phyloP scores from a whole-genome alignment of 2,797 vertebrate genomes.

The Rhynchotus rufescens region DNA sequence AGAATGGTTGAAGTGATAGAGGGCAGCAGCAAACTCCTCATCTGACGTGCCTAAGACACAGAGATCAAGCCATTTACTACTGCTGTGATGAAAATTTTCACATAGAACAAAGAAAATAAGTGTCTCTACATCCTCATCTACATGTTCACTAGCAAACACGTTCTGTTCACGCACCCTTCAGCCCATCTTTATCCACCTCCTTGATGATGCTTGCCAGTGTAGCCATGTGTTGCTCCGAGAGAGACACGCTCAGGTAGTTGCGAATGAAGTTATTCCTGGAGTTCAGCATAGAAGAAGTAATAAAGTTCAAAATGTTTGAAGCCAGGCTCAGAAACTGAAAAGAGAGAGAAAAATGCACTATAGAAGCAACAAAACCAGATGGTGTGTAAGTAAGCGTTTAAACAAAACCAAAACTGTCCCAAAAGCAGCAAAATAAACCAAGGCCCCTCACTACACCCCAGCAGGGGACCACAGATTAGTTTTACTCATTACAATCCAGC shows the following conservation, averaged over 20 bases:
- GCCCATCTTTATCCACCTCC: slow-evolving; percentile 96
- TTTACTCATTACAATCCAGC: neutral
- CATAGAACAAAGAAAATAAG: neutral
- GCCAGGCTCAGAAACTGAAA: slow-evolving; percentile 93
- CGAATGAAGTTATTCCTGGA: slow-evolving; percentile 98
- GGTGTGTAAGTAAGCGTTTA: neutral
- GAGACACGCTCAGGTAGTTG: slow-evolving; percentile 97
- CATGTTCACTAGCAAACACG: neutral
- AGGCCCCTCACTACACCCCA: neutral
- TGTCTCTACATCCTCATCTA: neutral
- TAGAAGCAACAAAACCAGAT: neutral
- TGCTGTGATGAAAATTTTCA: fast-evolving
- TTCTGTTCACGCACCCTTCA: slow-evolving; percentile 86
- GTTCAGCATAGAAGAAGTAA: slow-evolving; percentile 97
- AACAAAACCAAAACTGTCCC: neutral
- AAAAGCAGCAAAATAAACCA: neutral
- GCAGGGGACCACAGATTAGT: neutral
- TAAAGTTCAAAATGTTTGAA: slow-evolving; percentile 97
- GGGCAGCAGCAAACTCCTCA: slow-evolving; percentile 94
- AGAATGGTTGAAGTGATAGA: slow-evolving; percentile 98
- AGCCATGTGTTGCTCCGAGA: slow-evolving; percentile 97
- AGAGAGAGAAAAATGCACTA: neutral
- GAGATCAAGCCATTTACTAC: neutral
- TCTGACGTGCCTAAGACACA: slow-evolving; percentile 88
- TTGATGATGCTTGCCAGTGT: slow-evolving; percentile 98